phyloP scores from a whole-genome alignment of 2,888 invertebrate genomes.

The Thalpophila matura region DNA sequence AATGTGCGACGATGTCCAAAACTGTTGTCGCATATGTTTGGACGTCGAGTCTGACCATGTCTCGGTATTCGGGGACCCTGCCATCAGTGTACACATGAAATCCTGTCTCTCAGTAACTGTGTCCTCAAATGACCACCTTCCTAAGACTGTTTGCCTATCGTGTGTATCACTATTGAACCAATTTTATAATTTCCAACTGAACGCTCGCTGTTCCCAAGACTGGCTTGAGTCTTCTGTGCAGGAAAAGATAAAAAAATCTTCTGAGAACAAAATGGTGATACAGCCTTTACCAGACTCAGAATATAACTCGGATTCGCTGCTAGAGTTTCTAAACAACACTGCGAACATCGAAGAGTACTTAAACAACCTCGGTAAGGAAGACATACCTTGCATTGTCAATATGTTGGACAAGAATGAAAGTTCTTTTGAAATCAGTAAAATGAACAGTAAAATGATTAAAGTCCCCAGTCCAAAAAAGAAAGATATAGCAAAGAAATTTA shows the following conservation, averaged over 20 bases:
- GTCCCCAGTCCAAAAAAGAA: constrained; percentile 80
- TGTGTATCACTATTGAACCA: constrained; percentile 83
- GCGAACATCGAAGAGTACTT: constrained; percentile 86
- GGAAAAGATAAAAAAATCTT: constrained; percentile 75
- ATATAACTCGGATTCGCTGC: constrained; percentile 86
- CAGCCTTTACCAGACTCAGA: constrained; percentile 87
- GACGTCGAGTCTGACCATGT: constrained; percentile 80
- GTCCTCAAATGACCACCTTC: constrained; percentile 77
- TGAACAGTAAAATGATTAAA: constrained; percentile 73
- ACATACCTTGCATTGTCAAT: constrained; percentile 85
- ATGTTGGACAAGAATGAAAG: constrained; percentile 83
- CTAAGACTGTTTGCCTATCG: constrained; percentile 80
- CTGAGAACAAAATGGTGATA: constrained; percentile 79
- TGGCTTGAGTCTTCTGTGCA: constrained; percentile 83
- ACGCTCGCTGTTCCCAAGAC: constrained; percentile 85
- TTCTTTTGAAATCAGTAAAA: constrained; percentile 69
- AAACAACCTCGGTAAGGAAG: constrained; percentile 85
- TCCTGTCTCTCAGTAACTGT: constrained; percentile 81
- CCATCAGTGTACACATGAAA: constrained; percentile 81
- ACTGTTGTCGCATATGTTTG: constrained; percentile 85
- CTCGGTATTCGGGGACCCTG: constrained; percentile 80
- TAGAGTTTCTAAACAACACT: constrained; percentile 87
- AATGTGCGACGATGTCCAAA: constrained; percentile 78
- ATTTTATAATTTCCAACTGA: constrained; percentile 86
- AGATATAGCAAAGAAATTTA: constrained; percentile 69